These are phyloP conservation scores for Archaeoteleia sp. DNA, from an alignment of 2,888 invertebrate species.

Conservation along the genomic window DNA sequence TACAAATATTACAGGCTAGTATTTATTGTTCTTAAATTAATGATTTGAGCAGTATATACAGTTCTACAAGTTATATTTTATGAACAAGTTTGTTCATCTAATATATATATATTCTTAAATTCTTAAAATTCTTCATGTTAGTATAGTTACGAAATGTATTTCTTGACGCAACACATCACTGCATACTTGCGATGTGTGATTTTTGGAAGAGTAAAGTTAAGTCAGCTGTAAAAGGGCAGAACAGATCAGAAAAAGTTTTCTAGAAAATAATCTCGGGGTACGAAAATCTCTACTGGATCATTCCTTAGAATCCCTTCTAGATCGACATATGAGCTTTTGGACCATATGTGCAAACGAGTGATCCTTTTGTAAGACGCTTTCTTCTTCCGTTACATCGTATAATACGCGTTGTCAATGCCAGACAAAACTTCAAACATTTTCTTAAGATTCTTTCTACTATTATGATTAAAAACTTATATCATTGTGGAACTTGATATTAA, in stretches of 20 bases:
- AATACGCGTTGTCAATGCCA: slow-evolving; percentile 53
- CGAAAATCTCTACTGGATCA: slow-evolving; percentile 67
- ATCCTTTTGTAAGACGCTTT: slow-evolving; percentile 55
- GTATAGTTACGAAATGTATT: slow-evolving; percentile 6
- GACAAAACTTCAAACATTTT: slow-evolving; percentile 41
- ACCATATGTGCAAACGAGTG: slow-evolving; percentile 45
- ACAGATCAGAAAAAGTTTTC: slow-evolving; percentile 61
- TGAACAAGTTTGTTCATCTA: too few species aligned
- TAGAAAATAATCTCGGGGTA: slow-evolving; percentile 65
- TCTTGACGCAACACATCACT: slow-evolving; percentile 17
- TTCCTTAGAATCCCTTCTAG: slow-evolving; percentile 52
- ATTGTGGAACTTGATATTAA: neutral
- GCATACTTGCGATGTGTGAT: slow-evolving; percentile 62
- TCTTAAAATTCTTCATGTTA: too few species aligned
- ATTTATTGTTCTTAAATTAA: too few species aligned
- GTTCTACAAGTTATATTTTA: too few species aligned
- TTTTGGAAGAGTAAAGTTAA: slow-evolving; percentile 61
- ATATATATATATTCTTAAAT: too few species aligned
- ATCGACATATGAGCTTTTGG: slow-evolving; percentile 43
- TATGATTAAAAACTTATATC: neutral
- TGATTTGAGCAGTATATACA: too few species aligned
- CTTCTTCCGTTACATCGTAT: slow-evolving; percentile 46
- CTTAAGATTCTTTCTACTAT: too few species aligned
- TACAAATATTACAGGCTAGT: too few species aligned
- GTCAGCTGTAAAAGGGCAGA: slow-evolving; percentile 69